These are phyloP conservation scores for Chorisops tibialis DNA, from an alignment of 2,888 invertebrate genomes.

Conservation along the genomic window DNA sequence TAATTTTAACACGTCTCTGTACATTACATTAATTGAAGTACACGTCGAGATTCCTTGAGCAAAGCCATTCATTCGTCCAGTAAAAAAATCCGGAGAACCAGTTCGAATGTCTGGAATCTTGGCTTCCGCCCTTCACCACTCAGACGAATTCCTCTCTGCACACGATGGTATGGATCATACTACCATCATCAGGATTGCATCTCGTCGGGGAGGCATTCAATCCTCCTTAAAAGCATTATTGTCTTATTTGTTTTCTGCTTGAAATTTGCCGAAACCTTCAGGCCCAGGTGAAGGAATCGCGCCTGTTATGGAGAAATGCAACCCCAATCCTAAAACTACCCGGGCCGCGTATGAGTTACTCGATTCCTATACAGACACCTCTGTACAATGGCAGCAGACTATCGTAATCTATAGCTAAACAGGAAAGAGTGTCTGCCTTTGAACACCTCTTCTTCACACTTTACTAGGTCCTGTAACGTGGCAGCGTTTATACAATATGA, in stretches of 20 bases:
- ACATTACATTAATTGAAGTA: constrained; percentile 17
- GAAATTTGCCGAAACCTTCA: neutral
- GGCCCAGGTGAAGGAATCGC: neutral
- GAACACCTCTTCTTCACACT: constrained; percentile 22
- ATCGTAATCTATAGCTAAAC: neutral
- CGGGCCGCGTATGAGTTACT: no score
- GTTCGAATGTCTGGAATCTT: neutral
- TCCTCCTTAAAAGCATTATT: constrained; percentile 3
- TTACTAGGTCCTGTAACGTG: neutral
- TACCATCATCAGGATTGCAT: neutral
- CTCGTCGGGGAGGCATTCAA: neutral
- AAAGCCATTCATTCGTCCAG: neutral
- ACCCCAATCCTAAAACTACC: neutral
- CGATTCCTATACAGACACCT: no score
- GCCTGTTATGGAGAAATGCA: neutral
- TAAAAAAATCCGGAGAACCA: neutral
- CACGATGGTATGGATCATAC: neutral
- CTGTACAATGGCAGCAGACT: neutral
- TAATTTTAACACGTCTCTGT: constrained; percentile 14
- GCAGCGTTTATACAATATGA: no score
- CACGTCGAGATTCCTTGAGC: constrained; percentile 1
- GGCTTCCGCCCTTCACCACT: neutral
- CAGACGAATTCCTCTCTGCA: neutral
- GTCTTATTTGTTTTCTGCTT: constrained; percentile 8
- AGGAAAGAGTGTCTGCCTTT: constrained; percentile 8